A percentile compares a stretch with the other conserved stretches of the same genome.
These are phyloP conservation scores for Eupeodes corollae DNA, from an alignment of 1,140 invertebrate genomes.

Conservation along the genomic window DNA sequence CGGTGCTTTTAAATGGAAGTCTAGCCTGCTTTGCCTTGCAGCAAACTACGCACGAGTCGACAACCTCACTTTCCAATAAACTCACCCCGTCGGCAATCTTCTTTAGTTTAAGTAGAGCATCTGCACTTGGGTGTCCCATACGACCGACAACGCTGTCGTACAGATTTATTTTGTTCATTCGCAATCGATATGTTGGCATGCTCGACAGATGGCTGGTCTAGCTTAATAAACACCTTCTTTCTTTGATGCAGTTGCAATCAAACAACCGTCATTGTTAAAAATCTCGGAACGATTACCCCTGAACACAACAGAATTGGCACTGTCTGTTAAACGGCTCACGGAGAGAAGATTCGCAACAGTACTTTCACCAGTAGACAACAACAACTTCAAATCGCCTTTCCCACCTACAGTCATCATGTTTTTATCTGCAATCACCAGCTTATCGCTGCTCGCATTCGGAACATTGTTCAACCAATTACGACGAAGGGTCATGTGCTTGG, in stretches of 20 bases:
- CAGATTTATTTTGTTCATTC: no score
- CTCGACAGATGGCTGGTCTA: no score
- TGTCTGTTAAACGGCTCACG: conserved; percentile 10
- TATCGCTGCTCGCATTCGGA: background rate
- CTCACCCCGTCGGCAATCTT: no score
- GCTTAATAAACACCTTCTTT: no score
- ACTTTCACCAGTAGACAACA: background rate
- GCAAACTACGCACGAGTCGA: background rate
- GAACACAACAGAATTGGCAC: conserved; percentile 20
- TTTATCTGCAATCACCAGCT: conserved; percentile 1
- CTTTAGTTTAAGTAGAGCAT: no score
- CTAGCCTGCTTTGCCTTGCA: conserved; percentile 1
- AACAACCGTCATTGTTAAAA: conserved; percentile 13
- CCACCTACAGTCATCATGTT: background rate
- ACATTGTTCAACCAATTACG: background rate
- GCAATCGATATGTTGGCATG: no score
- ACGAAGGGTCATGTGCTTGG: conserved; percentile 1
- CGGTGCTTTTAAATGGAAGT: conserved; percentile 4
- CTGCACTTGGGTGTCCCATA: no score
- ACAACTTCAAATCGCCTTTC: background rate
- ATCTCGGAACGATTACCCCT: conserved; percentile 15
- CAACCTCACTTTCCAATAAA: no score
- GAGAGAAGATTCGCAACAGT: conserved; percentile 9
- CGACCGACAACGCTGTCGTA: no score
- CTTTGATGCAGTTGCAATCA: conserved; percentile 14